Percentiles rank a stretch among this genome's conserved stretches.
Conservation (phyloP, 1,140 invertebrate genomes). For the Brachionus rubens region DNA sequence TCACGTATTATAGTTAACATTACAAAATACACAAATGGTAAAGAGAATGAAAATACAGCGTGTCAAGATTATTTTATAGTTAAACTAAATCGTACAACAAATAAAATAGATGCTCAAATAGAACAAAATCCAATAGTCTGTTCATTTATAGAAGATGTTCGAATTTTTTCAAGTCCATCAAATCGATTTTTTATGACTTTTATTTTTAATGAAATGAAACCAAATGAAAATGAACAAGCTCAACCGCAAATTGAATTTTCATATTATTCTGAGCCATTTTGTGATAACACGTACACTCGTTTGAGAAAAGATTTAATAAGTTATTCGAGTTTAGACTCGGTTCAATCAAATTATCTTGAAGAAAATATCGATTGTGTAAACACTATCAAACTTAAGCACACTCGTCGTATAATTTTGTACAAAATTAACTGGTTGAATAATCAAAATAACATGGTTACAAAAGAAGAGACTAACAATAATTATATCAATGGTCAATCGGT, state of each 20-base stretch:
- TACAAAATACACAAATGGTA: conserved; percentile 23
- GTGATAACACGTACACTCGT: conserved; percentile 2
- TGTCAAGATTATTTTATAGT: conserved; percentile 1
- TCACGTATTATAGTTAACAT: neutral
- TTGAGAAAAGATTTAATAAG: neutral
- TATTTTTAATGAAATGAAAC: neutral
- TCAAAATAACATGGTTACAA: neutral
- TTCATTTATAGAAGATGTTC: neutral
- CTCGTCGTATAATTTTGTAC: neutral
- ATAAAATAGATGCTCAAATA: conserved; percentile 18
- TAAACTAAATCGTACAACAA: neutral
- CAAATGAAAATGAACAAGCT: neutral
- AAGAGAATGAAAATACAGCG: neutral
- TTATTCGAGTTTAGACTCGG: neutral
- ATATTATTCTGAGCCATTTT: conserved; percentile 27
- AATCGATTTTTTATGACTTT: neutral
- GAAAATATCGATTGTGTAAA: conserved; percentile 10
- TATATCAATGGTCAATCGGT: neutral
- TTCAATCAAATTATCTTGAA: neutral
- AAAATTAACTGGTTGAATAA: conserved; percentile 19
- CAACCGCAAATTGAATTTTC: conserved; percentile 27
- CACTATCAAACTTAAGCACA: neutral
- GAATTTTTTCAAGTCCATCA: neutral
- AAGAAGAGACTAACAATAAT: neutral
- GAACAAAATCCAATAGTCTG: conserved; percentile 34